phyloP scores from a whole-genome alignment of 2,888 invertebrate genomes.

The Protophormia terraenovae region DNA sequence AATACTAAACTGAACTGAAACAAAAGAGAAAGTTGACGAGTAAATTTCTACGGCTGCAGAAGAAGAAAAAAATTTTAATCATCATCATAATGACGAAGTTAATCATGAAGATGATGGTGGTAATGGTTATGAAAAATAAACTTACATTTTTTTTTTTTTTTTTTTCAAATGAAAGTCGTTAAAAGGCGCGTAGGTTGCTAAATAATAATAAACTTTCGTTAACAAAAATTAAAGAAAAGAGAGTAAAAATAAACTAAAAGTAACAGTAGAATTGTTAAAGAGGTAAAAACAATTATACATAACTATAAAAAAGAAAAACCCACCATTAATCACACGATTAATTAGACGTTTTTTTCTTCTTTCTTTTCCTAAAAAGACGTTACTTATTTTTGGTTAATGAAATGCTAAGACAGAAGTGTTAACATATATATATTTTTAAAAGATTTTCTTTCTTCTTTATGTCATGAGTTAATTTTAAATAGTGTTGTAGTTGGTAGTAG shows the following conservation, averaged over 20 bases:
- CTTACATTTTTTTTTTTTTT: neutral
- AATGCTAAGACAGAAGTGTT: neutral
- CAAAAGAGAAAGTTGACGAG: conserved; percentile 57
- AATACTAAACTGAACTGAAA: conserved; percentile 28
- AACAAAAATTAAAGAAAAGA: neutral
- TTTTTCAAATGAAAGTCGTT: neutral
- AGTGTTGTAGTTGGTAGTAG: neutral
- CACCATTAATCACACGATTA: conserved; percentile 12
- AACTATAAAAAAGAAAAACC: neutral
- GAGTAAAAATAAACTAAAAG: neutral
- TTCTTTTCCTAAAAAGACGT: neutral
- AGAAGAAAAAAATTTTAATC: neutral
- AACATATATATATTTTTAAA: conserved; percentile 1
- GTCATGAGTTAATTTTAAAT: neutral
- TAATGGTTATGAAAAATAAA: conserved; percentile 6
- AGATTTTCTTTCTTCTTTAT: neutral
- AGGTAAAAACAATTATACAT: conserved; percentile 3
- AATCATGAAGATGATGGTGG: conserved; percentile 11
- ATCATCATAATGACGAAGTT: neutral
- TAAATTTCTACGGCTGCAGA: conserved; percentile 23
- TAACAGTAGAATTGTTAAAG: conserved; percentile 30
- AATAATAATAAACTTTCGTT: conserved; percentile 32
- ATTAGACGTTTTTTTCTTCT: neutral
- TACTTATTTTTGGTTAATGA: neutral
- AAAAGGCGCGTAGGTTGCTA: conserved; percentile 47